Conservation (phyloP, 2,797 vertebrate genomes). For the Gadopsis bispinosus region DNA sequence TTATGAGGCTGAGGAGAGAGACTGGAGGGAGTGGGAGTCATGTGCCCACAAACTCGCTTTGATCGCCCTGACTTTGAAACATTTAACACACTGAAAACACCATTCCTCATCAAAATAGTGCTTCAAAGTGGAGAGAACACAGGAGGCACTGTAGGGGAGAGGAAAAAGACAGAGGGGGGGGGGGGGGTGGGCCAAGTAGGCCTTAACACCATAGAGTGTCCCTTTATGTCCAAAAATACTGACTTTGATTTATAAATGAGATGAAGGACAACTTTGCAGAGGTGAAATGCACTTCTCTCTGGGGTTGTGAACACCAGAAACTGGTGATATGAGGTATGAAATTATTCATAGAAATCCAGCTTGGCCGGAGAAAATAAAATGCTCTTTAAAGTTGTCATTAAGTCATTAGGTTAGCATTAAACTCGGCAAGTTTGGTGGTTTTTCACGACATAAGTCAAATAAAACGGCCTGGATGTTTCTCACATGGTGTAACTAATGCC, state of each 20-base stretch:
- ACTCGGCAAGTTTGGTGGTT: conserved; percentile 12
- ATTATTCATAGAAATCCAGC: conserved; percentile 30
- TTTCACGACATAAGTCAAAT: conserved; percentile 35
- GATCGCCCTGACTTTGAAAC: conserved; percentile 60
- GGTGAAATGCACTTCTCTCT: conserved; percentile 37
- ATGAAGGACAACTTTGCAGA: conserved; percentile 40
- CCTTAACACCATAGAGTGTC: conserved; percentile 55
- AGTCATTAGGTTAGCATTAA: conserved; percentile 31
- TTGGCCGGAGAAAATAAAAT: conserved; percentile 28
- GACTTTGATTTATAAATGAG: conserved; percentile 53
- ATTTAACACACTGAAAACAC: conserved; percentile 68
- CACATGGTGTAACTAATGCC: background rate
- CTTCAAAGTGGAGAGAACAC: conserved; percentile 71
- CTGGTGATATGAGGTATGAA: conserved; percentile 44
- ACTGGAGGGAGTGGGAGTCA: conserved; percentile 26
- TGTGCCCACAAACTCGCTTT: conserved; percentile 52
- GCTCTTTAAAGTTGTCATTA: conserved; percentile 29
- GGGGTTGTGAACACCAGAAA: conserved; percentile 38
- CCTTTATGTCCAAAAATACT: conserved; percentile 64
- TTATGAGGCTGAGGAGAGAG: conserved; percentile 42
- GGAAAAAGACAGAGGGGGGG: conserved; percentile 66
- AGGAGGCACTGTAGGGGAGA: conserved; percentile 56
- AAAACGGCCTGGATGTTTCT: conserved; percentile 35
- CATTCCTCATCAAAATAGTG: conserved; percentile 58
- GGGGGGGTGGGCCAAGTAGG: conserved; percentile 16